Conservation (phyloP, 2,888 invertebrate species). For the Allygus modestus region DNA sequence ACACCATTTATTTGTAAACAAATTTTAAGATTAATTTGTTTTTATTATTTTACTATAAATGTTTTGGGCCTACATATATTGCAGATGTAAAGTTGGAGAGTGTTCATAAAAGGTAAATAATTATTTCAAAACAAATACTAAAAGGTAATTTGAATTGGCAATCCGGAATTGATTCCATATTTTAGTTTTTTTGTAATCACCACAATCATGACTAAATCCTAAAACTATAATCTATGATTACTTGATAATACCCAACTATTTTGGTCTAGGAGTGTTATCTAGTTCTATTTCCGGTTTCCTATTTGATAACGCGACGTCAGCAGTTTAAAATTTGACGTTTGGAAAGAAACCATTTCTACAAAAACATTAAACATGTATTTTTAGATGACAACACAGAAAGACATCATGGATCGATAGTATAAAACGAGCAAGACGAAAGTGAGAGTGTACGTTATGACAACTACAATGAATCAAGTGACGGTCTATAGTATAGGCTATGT, state of each 20-base stretch:
- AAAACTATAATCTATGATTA: slow-evolving; percentile 1
- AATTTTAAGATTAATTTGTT: too few relatives aligned
- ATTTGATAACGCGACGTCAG: slow-evolving; percentile 34
- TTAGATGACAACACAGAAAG: slow-evolving; percentile 4
- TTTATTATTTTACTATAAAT: too few relatives aligned
- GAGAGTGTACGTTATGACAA: slow-evolving; percentile 21
- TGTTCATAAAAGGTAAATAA: too few relatives aligned
- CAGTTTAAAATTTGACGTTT: slow-evolving; percentile 9
- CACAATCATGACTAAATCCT: too few relatives aligned
- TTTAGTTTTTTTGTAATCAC: too few relatives aligned
- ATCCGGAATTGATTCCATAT: too few relatives aligned
- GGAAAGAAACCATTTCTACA: not conserved
- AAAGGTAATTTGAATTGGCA: too few relatives aligned
- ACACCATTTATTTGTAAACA: too few relatives aligned
- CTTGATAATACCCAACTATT: slow-evolving; percentile 13
- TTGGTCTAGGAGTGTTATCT: slow-evolving; percentile 48
- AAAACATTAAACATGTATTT: not conserved
- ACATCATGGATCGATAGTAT: slow-evolving; percentile 44
- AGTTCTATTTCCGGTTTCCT: slow-evolving; percentile 50
- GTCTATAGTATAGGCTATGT: slow-evolving; percentile 48
- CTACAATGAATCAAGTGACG: slow-evolving; percentile 46
- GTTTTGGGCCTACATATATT: too few relatives aligned
- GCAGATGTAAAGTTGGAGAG: too few relatives aligned
- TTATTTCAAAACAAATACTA: too few relatives aligned
- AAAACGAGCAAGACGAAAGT: slow-evolving; percentile 41